Conservation (phyloP, 2,113 vertebrate genomes). For the Myotis brandtii region DNA sequence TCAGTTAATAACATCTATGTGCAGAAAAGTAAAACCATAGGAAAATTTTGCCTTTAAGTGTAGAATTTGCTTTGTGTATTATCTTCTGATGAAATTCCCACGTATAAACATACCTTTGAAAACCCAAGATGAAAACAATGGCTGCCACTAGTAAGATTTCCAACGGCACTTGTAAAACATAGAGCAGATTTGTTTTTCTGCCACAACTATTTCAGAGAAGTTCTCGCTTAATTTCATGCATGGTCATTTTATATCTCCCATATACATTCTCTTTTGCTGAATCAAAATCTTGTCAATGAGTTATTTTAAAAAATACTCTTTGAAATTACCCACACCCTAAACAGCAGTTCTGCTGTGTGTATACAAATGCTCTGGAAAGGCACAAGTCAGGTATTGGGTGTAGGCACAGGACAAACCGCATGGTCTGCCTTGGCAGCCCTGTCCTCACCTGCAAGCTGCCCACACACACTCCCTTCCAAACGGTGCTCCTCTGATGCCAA, state of each 20-base stretch:
- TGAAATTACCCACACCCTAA: slow-evolving; percentile 66
- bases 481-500: slow-evolving; percentile 61
- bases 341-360: slow-evolving; percentile 74
- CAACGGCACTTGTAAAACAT: slow-evolving; percentile 31
- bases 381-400: slow-evolving; percentile 72
- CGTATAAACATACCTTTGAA: slow-evolving; percentile 37
- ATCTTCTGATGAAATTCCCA: slow-evolving; percentile 61
- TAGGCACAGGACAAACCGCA: slow-evolving; percentile 78
- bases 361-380: slow-evolving; percentile 69
- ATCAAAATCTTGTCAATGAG: slow-evolving; percentile 49
- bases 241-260: slow-evolving; percentile 48
- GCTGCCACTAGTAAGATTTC: slow-evolving; percentile 32
- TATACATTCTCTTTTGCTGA: slow-evolving; percentile 40
- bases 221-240: slow-evolving; percentile 14
- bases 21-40: slow-evolving; percentile 48
- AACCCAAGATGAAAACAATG: slow-evolving; percentile 62
- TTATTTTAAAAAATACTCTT: slow-evolving; percentile 61
- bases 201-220: slow-evolving; percentile 1
- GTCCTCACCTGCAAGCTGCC: slow-evolving; percentile 77
- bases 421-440: slow-evolving; percentile 74
- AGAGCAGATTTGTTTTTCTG: slow-evolving; percentile 41
- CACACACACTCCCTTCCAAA: slow-evolving; percentile 76
- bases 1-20: neutral
- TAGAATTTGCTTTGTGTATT: neutral
- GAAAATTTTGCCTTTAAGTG: slow-evolving; percentile 1